Evolutionary conservation across 2,113 vertebrate genomes (phyloP).

Genomic region (Emydura subglobosa): DNA sequence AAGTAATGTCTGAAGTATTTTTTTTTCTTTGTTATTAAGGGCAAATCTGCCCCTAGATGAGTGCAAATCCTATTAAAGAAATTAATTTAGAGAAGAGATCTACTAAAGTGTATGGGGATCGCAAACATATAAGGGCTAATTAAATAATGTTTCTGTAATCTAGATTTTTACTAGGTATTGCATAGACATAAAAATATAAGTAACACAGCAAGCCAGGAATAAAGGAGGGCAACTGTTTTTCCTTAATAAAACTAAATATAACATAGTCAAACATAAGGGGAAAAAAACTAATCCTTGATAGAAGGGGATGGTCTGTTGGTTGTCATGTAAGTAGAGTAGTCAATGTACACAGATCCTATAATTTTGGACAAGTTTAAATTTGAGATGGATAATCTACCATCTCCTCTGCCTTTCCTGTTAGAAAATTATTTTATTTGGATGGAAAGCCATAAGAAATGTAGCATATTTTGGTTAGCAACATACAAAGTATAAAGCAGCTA

Average conservation of each 20-base stretch:
- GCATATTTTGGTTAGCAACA: not conserved
- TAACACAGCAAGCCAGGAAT: not conserved
- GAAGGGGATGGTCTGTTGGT: not conserved
- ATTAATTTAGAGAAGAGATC: not conserved
- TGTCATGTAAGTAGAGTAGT: not conserved
- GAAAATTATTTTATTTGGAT: not conserved
- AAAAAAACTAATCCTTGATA: not conserved
- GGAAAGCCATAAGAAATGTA: not conserved
- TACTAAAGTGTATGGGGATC: not conserved
- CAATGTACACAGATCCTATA: not conserved
- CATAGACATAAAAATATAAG: not conserved
- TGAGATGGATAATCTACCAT: not conserved
- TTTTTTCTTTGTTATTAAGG: constrained; percentile 49
- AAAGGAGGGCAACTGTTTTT: not conserved
- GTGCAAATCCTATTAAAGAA: not conserved
- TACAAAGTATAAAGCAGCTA: not conserved
- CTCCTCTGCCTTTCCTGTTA: not conserved
- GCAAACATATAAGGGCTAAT: not conserved
- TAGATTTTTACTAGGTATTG: not conserved
- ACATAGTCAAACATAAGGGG: not conserved
- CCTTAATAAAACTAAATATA: not conserved
- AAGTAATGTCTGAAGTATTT: not conserved
- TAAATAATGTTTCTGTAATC: not conserved
- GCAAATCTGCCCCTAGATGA: not conserved
- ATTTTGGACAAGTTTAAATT: not conserved